Conservation (phyloP, 2,888 invertebrate species). For the Drosophila anceps region DNA sequence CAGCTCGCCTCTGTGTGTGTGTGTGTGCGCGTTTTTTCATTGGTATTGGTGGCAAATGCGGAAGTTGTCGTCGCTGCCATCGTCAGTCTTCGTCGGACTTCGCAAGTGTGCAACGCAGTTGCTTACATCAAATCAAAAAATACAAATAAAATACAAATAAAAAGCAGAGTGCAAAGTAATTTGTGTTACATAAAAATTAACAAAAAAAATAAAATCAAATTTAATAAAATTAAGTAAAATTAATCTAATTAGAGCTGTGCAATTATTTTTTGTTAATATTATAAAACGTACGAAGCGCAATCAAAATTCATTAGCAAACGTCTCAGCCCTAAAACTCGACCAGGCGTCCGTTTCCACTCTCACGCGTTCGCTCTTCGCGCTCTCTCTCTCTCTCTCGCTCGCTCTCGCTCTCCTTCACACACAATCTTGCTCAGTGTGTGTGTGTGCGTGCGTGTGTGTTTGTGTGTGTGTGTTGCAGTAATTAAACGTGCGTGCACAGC, state of each 20-base stretch:
- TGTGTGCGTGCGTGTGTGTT: conserved; percentile 26
- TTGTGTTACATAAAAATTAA: conserved; percentile 41
- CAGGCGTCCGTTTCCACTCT: conserved; percentile 38
- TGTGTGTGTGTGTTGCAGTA: conserved; percentile 40
- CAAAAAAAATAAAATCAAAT: neutral
- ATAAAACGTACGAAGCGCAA: conserved; percentile 36
- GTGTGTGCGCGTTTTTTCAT: conserved; percentile 32
- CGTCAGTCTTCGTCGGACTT: conserved; percentile 67
- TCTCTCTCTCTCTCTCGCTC: conserved; percentile 5
- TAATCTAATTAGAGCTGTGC: conserved; percentile 40
- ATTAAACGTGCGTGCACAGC: conserved; percentile 66
- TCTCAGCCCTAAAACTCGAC: conserved; percentile 51
- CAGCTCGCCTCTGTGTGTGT: conserved; percentile 4
- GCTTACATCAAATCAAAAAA: conserved; percentile 46
- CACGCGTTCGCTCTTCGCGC: conserved; percentile 15
- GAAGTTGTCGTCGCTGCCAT: conserved; percentile 66
- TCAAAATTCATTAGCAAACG: conserved; percentile 52
- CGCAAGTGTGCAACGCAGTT: conserved; percentile 60
- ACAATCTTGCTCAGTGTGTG: conserved; percentile 17
- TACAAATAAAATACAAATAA: conserved; percentile 18
- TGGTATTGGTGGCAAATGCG: conserved; percentile 70
- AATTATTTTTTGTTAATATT: conserved; percentile 38
- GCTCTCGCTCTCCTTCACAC: conserved; percentile 17
- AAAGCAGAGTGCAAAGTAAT: conserved; percentile 22
- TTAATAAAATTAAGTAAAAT: neutral